phyloP scores from a whole-genome alignment of 2,888 invertebrate species.

The Tineola bisselliella region DNA sequence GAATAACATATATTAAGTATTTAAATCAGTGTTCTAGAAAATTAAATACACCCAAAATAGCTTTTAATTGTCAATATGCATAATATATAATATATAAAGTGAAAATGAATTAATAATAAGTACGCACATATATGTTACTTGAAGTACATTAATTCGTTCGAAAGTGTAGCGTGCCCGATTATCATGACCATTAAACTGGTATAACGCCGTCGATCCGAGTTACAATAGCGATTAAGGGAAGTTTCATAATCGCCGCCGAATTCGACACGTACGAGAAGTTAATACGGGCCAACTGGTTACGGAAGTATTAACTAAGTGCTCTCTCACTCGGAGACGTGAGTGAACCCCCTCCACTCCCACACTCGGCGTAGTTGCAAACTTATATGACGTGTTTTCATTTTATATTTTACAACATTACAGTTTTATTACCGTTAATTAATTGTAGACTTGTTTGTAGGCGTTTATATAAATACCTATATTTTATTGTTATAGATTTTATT shows the following conservation, averaged over 20 bases:
- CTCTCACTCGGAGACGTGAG: not conserved
- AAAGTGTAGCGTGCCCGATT: slow-evolving; percentile 11
- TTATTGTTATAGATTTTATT: too few species aligned
- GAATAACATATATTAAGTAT: too few species aligned
- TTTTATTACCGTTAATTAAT: too few species aligned
- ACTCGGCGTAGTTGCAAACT: not conserved
- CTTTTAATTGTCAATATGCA: too few species aligned
- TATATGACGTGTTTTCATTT: not conserved
- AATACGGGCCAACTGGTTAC: slow-evolving; percentile 21
- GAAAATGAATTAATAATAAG: not conserved
- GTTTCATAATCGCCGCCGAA: slow-evolving; percentile 26
- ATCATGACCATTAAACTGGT: slow-evolving; percentile 11
- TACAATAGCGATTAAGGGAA: slow-evolving; percentile 21
- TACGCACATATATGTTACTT: not conserved
- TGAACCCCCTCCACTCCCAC: not conserved
- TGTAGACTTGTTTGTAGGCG: too few species aligned
- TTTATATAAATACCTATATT: too few species aligned
- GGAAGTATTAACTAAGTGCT: slow-evolving; percentile 9
- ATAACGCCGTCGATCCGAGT: slow-evolving; percentile 13
- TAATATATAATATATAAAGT: too few species aligned
- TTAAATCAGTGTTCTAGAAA: too few species aligned
- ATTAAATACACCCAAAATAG: too few species aligned
- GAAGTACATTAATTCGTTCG: not conserved
- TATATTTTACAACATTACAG: too few species aligned
- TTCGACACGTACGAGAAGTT: slow-evolving; percentile 18